phyloP scores from a whole-genome alignment of 2,113 vertebrate species.

The Tinamus guttatus region DNA sequence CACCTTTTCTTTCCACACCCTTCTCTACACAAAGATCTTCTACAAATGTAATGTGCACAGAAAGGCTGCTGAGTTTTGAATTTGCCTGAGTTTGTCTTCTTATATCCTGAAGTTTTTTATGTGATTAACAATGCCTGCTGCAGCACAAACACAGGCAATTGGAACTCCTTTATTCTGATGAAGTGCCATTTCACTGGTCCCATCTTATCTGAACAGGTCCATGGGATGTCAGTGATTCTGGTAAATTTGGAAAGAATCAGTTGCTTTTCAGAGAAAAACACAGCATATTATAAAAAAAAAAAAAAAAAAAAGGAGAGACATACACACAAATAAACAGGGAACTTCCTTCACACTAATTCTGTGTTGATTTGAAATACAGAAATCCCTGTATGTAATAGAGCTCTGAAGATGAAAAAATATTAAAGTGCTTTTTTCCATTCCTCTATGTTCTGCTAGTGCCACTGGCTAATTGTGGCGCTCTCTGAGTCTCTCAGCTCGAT shows the following conservation, averaged over 20 bases:
- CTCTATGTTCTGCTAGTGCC: background rate
- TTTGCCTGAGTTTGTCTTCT: background rate
- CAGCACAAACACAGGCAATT: background rate
- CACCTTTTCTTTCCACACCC: background rate
- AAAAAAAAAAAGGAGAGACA: background rate
- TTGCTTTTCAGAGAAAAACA: background rate
- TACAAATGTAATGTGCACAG: background rate
- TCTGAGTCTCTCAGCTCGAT: background rate
- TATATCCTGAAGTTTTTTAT: background rate
- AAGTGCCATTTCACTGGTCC: background rate
- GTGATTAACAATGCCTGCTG: background rate
- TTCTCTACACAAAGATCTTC: background rate
- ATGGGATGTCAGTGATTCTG: background rate
- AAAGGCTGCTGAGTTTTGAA: background rate
- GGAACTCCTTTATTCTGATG: background rate
- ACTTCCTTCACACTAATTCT: background rate
- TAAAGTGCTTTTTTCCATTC: background rate
- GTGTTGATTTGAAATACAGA: background rate
- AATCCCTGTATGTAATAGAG: background rate
- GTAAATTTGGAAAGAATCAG: background rate
- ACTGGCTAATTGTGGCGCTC: background rate
- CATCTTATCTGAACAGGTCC: background rate
- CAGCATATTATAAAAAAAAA: background rate
- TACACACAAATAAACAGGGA: background rate
- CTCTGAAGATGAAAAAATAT: background rate